Conservation (phyloP, 2,113 vertebrate genomes). For the Rousettus leschenaultii region DNA sequence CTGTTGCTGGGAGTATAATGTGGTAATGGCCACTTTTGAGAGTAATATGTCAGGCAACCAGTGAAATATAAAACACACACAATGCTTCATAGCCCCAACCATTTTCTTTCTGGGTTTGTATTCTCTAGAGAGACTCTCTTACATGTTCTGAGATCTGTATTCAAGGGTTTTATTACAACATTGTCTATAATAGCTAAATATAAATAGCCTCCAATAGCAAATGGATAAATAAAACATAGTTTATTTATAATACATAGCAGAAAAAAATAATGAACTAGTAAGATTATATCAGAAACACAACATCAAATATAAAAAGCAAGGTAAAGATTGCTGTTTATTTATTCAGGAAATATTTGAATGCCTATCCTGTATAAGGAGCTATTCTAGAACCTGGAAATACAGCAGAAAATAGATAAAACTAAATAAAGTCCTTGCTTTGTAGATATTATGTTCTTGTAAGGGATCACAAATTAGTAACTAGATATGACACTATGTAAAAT, state of each 20-base stretch:
- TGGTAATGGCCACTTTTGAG: background rate
- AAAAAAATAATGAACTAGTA: background rate
- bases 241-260: background rate
- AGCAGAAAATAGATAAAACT: background rate
- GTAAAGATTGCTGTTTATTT: background rate
- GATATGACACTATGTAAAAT: background rate
- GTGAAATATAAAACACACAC: background rate
- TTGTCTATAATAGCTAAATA: background rate
- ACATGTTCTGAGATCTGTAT: background rate
- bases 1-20: background rate
- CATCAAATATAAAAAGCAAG: background rate
- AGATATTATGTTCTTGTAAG: background rate
- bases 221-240: background rate
- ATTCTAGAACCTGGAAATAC: background rate
- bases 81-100: background rate
- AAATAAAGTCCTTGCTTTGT: background rate
- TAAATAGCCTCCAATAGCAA: background rate
- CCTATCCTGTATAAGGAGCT: background rate
- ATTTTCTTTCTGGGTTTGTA: background rate
- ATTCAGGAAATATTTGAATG: background rate
- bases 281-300: background rate
- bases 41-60: background rate
- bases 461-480: background rate
- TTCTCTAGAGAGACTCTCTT: background rate
- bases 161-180: background rate